phyloP scores from a whole-genome alignment of 1,140 invertebrate species.

The Macrobrachium rosenbergii region DNA sequence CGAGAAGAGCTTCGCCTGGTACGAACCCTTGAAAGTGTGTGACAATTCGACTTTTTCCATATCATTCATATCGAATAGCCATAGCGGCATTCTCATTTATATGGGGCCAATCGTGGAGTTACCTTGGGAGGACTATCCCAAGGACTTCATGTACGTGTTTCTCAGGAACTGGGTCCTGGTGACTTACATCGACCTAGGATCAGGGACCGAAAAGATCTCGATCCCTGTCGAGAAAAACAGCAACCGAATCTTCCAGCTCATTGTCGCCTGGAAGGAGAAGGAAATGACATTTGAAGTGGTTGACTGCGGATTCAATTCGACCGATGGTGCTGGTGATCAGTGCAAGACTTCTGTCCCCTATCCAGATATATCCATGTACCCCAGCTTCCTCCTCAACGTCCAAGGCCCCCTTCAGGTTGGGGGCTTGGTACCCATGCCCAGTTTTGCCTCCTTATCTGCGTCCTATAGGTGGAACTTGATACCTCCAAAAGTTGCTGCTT shows the following conservation, averaged over 20 bases:
- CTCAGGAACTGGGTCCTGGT: slow-evolving; percentile 93
- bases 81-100: slow-evolving; percentile 93
- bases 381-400: slow-evolving; percentile 80
- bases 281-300: slow-evolving; percentile 38
- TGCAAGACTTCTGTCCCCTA: slow-evolving; percentile 37
- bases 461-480: slow-evolving; percentile 88
- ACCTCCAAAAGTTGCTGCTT: slow-evolving; percentile 84
- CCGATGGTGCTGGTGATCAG: slow-evolving; percentile 20
- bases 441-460: slow-evolving; percentile 77
- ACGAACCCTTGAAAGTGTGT: slow-evolving; percentile 94
- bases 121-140: slow-evolving; percentile 87
- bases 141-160: slow-evolving; percentile 88
- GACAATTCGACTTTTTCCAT: slow-evolving; percentile 93
- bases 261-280: slow-evolving; percentile 39
- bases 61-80: slow-evolving; percentile 92
- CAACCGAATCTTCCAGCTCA: slow-evolving; percentile 14
- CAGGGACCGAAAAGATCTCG: slow-evolving; percentile 88
- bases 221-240: slow-evolving; percentile 80
- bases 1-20: slow-evolving; percentile 94
- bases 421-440: slow-evolving; percentile 85
- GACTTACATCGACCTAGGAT: slow-evolving; percentile 96
- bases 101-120: slow-evolving; percentile 95
- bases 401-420: slow-evolving; percentile 95
- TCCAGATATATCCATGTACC: slow-evolving; percentile 17
- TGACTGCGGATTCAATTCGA: slow-evolving; percentile 53